A percentile compares a stretch with the other conserved stretches of the same genome.
These are phyloP conservation scores for Fulmarus glacialis DNA, from an alignment of 2,113 vertebrate genomes.

Conservation along the genomic window DNA sequence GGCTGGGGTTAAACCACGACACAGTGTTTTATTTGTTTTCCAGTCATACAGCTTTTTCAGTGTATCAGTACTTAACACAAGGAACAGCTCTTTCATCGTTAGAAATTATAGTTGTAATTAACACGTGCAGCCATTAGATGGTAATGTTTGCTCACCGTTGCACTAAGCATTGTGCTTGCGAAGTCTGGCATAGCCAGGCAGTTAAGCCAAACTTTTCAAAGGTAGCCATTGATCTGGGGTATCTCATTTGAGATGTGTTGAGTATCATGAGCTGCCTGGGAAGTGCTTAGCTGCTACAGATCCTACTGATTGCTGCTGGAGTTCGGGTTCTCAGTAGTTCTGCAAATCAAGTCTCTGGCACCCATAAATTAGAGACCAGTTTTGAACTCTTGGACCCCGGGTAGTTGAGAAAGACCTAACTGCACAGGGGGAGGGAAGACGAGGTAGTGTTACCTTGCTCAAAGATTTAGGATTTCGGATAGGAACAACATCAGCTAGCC, in stretches of 20 bases:
- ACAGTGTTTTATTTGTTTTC: background rate
- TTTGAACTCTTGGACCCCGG: background rate
- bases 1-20: no score
- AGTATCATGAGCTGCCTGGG: background rate
- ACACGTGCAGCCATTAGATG: conserved; percentile 49
- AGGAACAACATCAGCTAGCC: background rate
- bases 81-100: background rate
- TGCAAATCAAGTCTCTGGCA: background rate
- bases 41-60: background rate
- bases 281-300: background rate
- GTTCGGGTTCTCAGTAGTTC: background rate
- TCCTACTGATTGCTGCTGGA: background rate
- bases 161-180: background rate
- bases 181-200: background rate
- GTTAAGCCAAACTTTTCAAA: background rate
- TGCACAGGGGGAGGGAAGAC: background rate
- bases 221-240: background rate
- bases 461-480: background rate
- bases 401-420: background rate
- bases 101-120: conserved; percentile 58
- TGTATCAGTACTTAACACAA: background rate
- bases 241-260: background rate
- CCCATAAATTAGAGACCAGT: background rate
- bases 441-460: background rate
- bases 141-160: conserved; percentile 40